A percentile compares a stretch with the other conserved stretches of the same genome.
phyloP scores from a whole-genome alignment of 2,113 vertebrate genomes.

The Nothoprocta perdicaria region DNA sequence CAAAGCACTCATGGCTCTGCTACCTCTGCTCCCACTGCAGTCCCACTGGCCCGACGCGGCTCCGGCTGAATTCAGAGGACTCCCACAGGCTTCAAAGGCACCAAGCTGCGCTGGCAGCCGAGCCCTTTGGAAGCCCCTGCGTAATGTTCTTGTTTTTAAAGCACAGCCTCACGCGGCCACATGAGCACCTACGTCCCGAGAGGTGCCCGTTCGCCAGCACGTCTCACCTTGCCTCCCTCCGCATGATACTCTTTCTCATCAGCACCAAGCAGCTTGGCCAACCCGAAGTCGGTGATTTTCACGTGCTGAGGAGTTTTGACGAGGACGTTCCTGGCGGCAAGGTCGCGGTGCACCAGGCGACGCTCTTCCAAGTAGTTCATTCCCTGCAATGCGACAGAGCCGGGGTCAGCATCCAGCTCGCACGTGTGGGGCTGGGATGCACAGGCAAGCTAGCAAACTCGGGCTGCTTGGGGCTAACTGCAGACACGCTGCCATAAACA shows the following conservation, averaged over 20 bases:
- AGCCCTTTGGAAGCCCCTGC: neutral
- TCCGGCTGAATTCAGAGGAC: slow-evolving; percentile 29
- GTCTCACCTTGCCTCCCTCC: slow-evolving; percentile 89
- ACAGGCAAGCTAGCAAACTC: neutral
- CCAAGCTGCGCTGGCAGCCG: neutral
- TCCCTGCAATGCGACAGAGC: slow-evolving; percentile 75
- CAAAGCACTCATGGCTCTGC: slow-evolving; percentile 3
- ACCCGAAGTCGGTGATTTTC: slow-evolving; percentile 94
- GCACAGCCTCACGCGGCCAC: neutral
- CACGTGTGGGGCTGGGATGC: fast-evolving
- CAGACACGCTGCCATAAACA: neutral
- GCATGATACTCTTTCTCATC: slow-evolving; percentile 94
- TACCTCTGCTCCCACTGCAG: slow-evolving; percentile 7
- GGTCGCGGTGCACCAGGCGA: slow-evolving; percentile 93
- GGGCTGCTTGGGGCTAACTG: neutral
- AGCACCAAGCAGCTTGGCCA: slow-evolving; percentile 89
- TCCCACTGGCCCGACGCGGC: neutral
- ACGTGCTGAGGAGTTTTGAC: slow-evolving; percentile 93
- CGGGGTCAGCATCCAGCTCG: neutral
- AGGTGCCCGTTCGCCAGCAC: fast-evolving
- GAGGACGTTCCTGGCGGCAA: slow-evolving; percentile 94
- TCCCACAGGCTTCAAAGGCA: slow-evolving; percentile 55
- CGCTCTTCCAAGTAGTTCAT: slow-evolving; percentile 95
- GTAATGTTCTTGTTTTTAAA: neutral
- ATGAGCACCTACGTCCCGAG: fast-evolving